phyloP scores from a whole-genome alignment of 2,113 vertebrate genomes.

The Steatornis caripensis region DNA sequence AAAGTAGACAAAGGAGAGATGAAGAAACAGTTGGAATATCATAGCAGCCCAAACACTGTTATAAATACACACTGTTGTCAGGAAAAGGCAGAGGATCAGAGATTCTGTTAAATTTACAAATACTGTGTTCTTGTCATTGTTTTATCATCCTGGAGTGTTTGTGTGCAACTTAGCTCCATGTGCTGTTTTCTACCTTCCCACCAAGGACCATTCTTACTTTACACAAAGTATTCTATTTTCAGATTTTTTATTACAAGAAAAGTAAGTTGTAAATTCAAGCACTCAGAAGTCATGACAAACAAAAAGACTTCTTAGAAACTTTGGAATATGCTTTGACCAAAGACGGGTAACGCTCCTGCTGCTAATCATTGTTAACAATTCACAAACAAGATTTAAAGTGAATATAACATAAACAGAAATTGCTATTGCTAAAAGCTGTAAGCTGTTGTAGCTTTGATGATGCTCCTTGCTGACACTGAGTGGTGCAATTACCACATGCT shows the following conservation, averaged over 20 bases:
- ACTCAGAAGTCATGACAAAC: not conserved
- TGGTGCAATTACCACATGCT: conserved; percentile 41
- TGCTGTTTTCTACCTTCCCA: not conserved
- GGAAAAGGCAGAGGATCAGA: not conserved
- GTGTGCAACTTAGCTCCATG: fast-evolving
- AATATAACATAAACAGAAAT: not conserved
- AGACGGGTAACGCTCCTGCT: not conserved
- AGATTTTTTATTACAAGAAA: not conserved
- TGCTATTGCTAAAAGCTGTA: not conserved
- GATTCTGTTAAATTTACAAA: not conserved
- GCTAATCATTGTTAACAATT: conserved; percentile 44
- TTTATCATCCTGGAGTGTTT: not conserved
- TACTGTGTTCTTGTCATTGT: not conserved
- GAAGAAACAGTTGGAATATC: not conserved
- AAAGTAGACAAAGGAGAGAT: not conserved
- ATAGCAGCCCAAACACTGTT: not conserved
- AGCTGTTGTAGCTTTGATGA: conserved; percentile 31
- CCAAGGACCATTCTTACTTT: not conserved
- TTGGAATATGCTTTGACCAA: not conserved
- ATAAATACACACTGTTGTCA: not conserved
- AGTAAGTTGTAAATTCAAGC: not conserved
- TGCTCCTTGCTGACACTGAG: conserved; percentile 49
- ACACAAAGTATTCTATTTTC: not conserved
- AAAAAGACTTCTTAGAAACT: not conserved
- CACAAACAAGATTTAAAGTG: conserved; percentile 42